Conservation (phyloP, 1,140 invertebrate genomes). For the Heliconius eleuchia region DNA sequence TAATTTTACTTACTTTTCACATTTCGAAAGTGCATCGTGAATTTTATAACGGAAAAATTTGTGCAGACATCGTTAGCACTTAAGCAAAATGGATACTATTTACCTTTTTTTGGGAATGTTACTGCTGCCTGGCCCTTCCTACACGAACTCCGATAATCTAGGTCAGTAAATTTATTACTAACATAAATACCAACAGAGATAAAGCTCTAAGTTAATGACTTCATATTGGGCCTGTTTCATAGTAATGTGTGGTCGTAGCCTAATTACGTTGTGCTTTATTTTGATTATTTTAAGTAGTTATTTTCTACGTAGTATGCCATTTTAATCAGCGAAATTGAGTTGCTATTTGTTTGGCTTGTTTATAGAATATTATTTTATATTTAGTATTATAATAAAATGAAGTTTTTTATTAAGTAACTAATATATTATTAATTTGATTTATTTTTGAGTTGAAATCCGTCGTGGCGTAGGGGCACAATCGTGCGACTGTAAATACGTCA, state of each 20-base stretch:
- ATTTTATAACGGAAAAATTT: not conserved
- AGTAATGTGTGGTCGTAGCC: slow-evolving; percentile 6
- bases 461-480: no score
- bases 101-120: slow-evolving; percentile 53
- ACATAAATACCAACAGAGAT: slow-evolving; percentile 44
- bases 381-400: no score
- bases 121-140: slow-evolving; percentile 55
- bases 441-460: no score
- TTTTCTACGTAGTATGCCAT: not conserved
- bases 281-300: not conserved
- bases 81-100: slow-evolving; percentile 49
- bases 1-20: not conserved
- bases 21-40: not conserved
- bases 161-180: slow-evolving; percentile 65
- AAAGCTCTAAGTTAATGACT: slow-evolving; percentile 23
- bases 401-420: no score
- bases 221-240: slow-evolving; percentile 8
- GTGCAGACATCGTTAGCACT: not conserved
- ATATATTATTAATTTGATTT: no score
- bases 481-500: no score
- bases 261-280: not conserved
- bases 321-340: no score
- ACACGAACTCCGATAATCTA: slow-evolving; percentile 68
- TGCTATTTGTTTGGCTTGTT: no score
- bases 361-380: no score